A percentile compares a stretch with the other conserved stretches of the same genome.
Conservation (phyloP, 1,140 invertebrate species). For the Coenobita brevimanus region DNA sequence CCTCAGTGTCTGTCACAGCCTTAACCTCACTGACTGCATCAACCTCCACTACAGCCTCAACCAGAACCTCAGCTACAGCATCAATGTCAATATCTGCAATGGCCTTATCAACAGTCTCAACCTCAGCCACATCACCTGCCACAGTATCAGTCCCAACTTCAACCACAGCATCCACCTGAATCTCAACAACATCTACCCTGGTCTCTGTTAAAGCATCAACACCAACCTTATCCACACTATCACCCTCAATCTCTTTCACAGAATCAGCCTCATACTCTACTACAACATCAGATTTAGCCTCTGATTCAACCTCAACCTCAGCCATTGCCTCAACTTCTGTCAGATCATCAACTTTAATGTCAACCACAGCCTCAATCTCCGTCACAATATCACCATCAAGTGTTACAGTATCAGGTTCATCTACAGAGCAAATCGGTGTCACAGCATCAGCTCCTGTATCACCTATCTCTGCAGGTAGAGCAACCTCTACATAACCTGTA, state of each 20-base stretch:
- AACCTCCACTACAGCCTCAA: background rate
- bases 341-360: no score
- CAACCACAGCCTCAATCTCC: no score
- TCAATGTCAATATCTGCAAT: background rate
- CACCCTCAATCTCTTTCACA: no score
- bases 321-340: no score
- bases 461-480: no score
- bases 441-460: no score
- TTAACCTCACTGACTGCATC: background rate
- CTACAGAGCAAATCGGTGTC: no score
- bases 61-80: background rate
- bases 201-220: no score
- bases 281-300: background rate
- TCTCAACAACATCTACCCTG: background rate
- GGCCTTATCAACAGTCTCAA: background rate
- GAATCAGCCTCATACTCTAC: background rate
- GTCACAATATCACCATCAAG: no score
- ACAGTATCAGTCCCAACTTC: background rate
- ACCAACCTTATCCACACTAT: no score
- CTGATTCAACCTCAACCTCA: no score
- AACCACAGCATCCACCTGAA: background rate
- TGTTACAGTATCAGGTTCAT: background rate
- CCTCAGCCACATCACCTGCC: background rate
- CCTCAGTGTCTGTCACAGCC: background rate
- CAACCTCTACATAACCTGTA: no score